Percentiles rank a stretch among this genome's conserved stretches.
Conservation (phyloP, 37 sponge, comb jelly and placozoan genomes). For the Corticium candelabrum region DNA sequence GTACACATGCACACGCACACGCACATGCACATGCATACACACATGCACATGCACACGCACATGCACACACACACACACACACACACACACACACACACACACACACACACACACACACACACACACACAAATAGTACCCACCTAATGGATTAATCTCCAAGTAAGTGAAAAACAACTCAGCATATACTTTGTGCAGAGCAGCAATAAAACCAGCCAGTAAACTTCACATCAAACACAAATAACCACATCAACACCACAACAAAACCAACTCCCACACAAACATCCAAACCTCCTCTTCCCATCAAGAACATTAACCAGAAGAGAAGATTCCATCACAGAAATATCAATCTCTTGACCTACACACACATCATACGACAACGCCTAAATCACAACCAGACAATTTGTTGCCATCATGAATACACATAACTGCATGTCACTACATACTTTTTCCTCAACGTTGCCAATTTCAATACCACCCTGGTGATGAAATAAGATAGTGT, state of each 20-base stretch:
- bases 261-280: neutral
- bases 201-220: conserved; percentile 57
- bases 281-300: neutral
- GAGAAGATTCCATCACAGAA: neutral
- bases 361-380: neutral
- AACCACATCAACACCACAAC: neutral
- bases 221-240: neutral
- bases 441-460: conserved; percentile 72
- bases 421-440: no score
- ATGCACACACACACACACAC: conserved; percentile 14
- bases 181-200: conserved; percentile 66
- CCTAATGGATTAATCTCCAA: conserved; percentile 94
- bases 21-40: conserved; percentile 6
- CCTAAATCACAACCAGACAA: neutral
- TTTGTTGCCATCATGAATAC: no score
- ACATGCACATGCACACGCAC: conserved; percentile 1
- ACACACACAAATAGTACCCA: conserved; percentile 17
- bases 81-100: conserved; percentile 10
- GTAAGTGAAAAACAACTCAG: conserved; percentile 88
- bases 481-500: conserved; percentile 72
- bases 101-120: neutral
- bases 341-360: neutral
- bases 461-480: conserved; percentile 94
- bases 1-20: neutral
- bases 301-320: neutral